A percentile compares a stretch with the other conserved stretches of the same genome.
These are phyloP conservation scores for Scytalopus superciliaris DNA, from an alignment of 2,113 vertebrate species.

Conservation along the genomic window DNA sequence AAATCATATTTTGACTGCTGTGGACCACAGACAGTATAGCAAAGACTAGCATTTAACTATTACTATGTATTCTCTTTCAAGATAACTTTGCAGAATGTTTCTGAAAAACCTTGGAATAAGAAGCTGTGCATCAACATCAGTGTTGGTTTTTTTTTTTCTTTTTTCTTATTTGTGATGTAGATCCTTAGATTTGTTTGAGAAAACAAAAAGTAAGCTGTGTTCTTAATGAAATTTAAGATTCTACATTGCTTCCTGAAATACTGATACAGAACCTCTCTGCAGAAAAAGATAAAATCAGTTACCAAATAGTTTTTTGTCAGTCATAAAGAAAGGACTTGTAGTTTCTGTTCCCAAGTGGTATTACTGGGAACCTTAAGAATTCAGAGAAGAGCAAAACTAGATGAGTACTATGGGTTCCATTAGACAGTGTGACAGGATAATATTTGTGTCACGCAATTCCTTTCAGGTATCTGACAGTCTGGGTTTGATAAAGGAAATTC, in stretches of 20 bases:
- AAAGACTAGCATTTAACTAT: background rate
- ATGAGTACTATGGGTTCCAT: background rate
- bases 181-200: background rate
- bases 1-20: background rate
- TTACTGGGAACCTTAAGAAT: background rate
- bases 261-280: background rate
- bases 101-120: background rate
- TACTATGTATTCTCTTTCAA: background rate
- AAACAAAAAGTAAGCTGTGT: background rate
- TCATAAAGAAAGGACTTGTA: background rate
- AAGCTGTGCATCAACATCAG: background rate
- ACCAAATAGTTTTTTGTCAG: background rate
- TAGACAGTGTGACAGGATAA: constrained; percentile 19
- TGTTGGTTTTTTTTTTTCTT: background rate
- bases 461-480: background rate
- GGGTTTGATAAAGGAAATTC: background rate
- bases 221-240: background rate
- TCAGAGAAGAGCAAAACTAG: background rate
- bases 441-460: constrained; percentile 3
- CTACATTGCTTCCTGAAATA: background rate
- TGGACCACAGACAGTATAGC: background rate
- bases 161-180: background rate
- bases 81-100: background rate
- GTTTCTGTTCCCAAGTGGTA: background rate
- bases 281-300: background rate